These are phyloP conservation scores for Adela reaumurella DNA, from an alignment of 2,888 invertebrate genomes.

Conservation along the genomic window DNA sequence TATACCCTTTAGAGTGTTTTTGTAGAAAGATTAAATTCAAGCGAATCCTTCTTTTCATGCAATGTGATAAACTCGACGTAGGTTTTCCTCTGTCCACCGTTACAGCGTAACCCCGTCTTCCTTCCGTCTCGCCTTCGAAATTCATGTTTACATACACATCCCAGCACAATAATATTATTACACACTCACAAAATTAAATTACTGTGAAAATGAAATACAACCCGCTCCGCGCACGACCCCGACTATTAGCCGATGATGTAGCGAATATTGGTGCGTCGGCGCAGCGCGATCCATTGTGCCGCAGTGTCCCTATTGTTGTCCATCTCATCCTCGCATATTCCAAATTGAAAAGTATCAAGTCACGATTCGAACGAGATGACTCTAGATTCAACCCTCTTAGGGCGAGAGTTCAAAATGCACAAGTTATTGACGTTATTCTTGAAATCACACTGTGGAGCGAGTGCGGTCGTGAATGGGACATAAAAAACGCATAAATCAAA, in stretches of 20 bases:
- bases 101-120: neutral
- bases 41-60: too few relatives aligned
- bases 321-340: neutral
- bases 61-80: neutral
- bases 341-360: neutral
- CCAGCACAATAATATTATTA: slow-evolving; percentile 43
- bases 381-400: too few relatives aligned
- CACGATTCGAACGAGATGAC: too few relatives aligned
- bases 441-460: neutral
- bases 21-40: too few relatives aligned
- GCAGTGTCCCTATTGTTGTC: neutral
- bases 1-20: too few relatives aligned
- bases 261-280: slow-evolving; percentile 42
- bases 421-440: neutral
- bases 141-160: slow-evolving; percentile 46
- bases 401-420: too few relatives aligned
- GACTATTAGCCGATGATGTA: slow-evolving; percentile 53
- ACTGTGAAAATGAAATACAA: slow-evolving; percentile 53
- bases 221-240: slow-evolving; percentile 47
- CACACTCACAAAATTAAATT: slow-evolving; percentile 45
- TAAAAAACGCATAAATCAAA: slow-evolving; percentile 58
- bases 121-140: slow-evolving; percentile 14
- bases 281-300: slow-evolving; percentile 21
- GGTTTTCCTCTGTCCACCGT: neutral
- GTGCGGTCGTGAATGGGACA: slow-evolving; percentile 46